Percentiles rank a stretch among this genome's conserved stretches.
These are phyloP conservation scores for Cyphomyrmex costatus DNA, from an alignment of 1,140 invertebrate genomes.

Conservation along the genomic window DNA sequence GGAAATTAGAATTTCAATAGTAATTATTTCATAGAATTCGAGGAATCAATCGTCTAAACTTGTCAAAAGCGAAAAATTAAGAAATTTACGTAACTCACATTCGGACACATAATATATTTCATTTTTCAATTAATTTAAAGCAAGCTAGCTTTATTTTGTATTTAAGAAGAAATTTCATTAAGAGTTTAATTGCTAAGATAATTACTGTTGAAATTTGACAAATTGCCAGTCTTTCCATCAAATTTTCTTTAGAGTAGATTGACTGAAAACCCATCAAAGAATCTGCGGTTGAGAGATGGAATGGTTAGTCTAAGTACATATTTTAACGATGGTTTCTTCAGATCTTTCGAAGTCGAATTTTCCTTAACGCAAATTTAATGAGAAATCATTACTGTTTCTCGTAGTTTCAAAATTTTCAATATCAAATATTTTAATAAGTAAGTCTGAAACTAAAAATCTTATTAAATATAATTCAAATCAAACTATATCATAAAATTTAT, in stretches of 20 bases:
- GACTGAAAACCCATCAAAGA: slow-evolving; percentile 38
- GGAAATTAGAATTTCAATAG: not conserved
- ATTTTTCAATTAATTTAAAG: slow-evolving; percentile 7
- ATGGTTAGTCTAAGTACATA: slow-evolving; percentile 23
- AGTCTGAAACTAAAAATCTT: not conserved
- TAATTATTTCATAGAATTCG: not conserved
- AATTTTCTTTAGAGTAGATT: slow-evolving; percentile 18
- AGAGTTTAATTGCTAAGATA: not conserved
- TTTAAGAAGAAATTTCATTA: slow-evolving; percentile 14
- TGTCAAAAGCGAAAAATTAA: not conserved
- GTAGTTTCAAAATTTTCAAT: not conserved
- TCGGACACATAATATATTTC: slow-evolving; percentile 8
- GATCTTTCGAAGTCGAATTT: slow-evolving; percentile 26
- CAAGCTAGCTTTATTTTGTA: slow-evolving; percentile 12
- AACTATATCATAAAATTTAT: not conserved
- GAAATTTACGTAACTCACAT: not conserved
- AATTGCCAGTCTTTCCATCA: slow-evolving; percentile 5
- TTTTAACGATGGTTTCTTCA: slow-evolving; percentile 34
- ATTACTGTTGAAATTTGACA: slow-evolving; percentile 43
- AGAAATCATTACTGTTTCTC: slow-evolving; percentile 16
- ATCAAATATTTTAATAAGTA: not conserved
- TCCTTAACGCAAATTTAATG: slow-evolving; percentile 30
- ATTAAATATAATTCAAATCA: not conserved
- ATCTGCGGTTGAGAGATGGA: not conserved
- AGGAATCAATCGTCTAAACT: not conserved